Evolutionary conservation across 1,140 invertebrate species (phyloP), one percentile per base, ranked within the genome.

Genomic region (Polypedilum pembai): DNA sequence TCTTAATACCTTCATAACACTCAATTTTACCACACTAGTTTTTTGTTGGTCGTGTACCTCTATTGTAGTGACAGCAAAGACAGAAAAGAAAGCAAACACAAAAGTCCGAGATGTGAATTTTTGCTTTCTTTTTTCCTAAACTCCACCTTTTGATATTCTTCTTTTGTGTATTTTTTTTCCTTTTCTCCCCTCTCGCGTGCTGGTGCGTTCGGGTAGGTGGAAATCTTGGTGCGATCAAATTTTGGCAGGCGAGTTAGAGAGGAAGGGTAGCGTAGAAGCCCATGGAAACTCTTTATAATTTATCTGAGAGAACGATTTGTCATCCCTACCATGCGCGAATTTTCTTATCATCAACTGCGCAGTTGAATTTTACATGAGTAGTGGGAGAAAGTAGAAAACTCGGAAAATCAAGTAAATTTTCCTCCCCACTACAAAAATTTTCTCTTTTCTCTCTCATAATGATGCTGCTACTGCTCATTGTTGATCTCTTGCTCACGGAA

Each of bases 81-180:
- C 24, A 33, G 24, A 33, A 33, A 33, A 33, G 24, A 33, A 33
- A 33, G 24, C 24, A 33, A 33, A 33, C 24, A 33, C 24, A 33
- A 33, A 33, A 33, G 24, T 33, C 24, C 24, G 5, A 33, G 24
- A 3, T 33, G 24, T 33, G 24, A 33, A 33, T 33, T 33, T 33
- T 33, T 33, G 24, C 5, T 33, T 33, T 33, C 24, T 33, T 33
- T 33, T 3, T 56, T 18, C 12, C 65, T 18, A 69, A 69, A 69
- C 65, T 69, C 65, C 65, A 69, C 65, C 65, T 69, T 69, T 69
- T 69, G 65, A 69, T 69, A 69, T 69, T 69, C 65, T 69, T 69
- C 65, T 69, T 69, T 69, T 69, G 65, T 69, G 65, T 69, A 20
- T 20, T 21, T 21, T 66, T 66, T 69, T 20, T 20, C 18, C 20